Percentiles rank a stretch among this genome's conserved stretches.
phyloP scores from a whole-genome alignment of 2,113 vertebrate genomes.

The Mirounga angustirostris region DNA sequence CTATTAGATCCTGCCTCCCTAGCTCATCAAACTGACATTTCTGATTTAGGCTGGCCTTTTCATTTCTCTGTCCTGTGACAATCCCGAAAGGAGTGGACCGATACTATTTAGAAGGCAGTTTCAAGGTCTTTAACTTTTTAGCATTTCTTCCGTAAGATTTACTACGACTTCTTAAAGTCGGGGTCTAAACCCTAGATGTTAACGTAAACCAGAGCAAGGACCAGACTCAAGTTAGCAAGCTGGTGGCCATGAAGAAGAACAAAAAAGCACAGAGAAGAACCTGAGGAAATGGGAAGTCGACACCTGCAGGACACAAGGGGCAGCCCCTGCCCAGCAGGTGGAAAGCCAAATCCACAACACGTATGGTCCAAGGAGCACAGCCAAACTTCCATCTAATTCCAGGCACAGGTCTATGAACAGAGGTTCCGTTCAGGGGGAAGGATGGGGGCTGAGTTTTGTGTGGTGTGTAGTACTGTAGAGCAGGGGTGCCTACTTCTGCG shows the following conservation, averaged over 20 bases:
- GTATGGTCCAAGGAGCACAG: background rate
- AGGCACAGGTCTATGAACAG: background rate
- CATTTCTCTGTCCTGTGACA: conserved; percentile 3
- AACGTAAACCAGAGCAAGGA: background rate
- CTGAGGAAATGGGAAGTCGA: background rate
- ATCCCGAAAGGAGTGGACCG: background rate
- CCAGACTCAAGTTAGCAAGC: background rate
- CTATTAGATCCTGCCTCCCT: background rate
- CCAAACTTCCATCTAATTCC: background rate
- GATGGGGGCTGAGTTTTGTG: background rate
- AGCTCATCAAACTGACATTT: background rate
- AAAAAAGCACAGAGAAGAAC: background rate
- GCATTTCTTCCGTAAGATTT: background rate
- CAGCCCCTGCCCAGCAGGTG: background rate
- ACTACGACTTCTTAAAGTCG: background rate
- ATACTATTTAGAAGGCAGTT: background rate
- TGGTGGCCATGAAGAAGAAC: background rate
- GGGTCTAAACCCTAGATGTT: background rate
- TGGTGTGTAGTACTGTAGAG: accelerated
- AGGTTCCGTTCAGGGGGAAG: background rate
- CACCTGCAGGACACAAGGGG: background rate
- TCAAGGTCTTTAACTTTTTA: conserved; percentile 2
- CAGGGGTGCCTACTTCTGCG: background rate
- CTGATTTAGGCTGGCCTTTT: background rate
- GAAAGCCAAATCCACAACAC: background rate